These are phyloP conservation scores for Lepus townsendii DNA, from an alignment of 2,797 vertebrate genomes.

Conservation along the genomic window DNA sequence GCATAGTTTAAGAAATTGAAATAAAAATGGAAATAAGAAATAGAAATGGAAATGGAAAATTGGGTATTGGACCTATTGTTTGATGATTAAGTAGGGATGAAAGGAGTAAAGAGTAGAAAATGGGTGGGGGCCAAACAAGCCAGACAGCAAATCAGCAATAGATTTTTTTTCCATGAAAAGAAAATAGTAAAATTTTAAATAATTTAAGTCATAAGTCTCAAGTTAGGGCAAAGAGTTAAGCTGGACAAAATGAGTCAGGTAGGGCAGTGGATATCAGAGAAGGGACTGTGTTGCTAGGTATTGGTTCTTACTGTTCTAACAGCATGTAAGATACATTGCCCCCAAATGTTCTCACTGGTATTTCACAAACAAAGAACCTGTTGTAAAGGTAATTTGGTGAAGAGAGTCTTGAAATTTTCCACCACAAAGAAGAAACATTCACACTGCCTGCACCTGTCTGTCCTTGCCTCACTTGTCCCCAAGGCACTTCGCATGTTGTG, in stretches of 20 bases:
- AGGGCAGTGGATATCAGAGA: not conserved
- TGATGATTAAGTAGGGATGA: not conserved
- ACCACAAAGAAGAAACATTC: not conserved
- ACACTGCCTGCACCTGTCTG: not conserved
- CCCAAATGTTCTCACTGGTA: not conserved
- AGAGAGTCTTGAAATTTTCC: conserved; percentile 8
- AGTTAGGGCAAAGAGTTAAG: not conserved
- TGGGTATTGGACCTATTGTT: not conserved
- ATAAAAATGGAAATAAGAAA: not conserved
- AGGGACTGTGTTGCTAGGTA: not conserved
- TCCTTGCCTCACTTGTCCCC: not conserved
- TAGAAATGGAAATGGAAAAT: not conserved
- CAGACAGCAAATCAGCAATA: not conserved
- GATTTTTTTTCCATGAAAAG: conserved; percentile 5
- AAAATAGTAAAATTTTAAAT: not conserved
- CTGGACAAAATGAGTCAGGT: not conserved
- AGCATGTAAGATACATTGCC: not conserved
- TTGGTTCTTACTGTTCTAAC: not conserved
- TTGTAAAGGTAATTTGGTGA: conserved; percentile 18
- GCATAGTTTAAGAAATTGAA: not conserved
- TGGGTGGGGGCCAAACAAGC: not conserved
- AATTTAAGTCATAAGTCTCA: conserved; percentile 29
- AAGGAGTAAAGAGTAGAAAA: not conserved
- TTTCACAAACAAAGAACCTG: conserved; percentile 18
- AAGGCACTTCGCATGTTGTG: not conserved